Percentiles rank a stretch among this genome's conserved stretches.
phyloP scores from a whole-genome alignment of 2,797 vertebrate genomes.

The Phataginus tetradactyla region DNA sequence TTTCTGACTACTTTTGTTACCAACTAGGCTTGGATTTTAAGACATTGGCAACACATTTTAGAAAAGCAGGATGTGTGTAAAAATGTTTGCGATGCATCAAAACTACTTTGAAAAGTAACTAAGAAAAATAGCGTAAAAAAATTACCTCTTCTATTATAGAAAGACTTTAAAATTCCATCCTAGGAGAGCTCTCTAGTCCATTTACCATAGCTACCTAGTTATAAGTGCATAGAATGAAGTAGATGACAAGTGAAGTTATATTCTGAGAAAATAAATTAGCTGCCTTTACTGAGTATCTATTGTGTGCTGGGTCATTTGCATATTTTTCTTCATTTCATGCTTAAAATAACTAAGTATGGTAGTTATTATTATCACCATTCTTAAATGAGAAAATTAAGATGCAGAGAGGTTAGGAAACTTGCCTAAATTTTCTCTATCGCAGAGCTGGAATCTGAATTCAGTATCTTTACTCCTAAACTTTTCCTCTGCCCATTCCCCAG shows the following conservation, averaged over 20 bases:
- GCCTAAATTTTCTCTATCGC: background rate
- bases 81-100: slow-evolving; percentile 43
- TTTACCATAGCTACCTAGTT: background rate
- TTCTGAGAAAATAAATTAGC: background rate
- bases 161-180: background rate
- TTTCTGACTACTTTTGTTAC: slow-evolving; percentile 28
- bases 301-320: background rate
- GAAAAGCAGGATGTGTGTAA: slow-evolving; percentile 13
- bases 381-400: background rate
- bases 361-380: background rate
- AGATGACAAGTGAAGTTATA: background rate
- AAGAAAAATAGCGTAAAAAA: slow-evolving; percentile 49
- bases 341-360: background rate
- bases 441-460: slow-evolving; percentile 3
- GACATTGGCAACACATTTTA: slow-evolving; percentile 25
- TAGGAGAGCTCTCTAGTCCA: background rate
- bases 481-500: background rate
- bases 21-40: slow-evolving; percentile 18
- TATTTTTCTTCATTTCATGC: slow-evolving; percentile 10
- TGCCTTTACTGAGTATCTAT: background rate
- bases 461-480: background rate
- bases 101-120: slow-evolving; percentile 42
- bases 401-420: background rate
- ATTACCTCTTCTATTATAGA: background rate
- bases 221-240: background rate